These are phyloP conservation scores for Halocynthia aurantium DNA, from an alignment of 23 tunicate species.

Conservation along the genomic window DNA sequence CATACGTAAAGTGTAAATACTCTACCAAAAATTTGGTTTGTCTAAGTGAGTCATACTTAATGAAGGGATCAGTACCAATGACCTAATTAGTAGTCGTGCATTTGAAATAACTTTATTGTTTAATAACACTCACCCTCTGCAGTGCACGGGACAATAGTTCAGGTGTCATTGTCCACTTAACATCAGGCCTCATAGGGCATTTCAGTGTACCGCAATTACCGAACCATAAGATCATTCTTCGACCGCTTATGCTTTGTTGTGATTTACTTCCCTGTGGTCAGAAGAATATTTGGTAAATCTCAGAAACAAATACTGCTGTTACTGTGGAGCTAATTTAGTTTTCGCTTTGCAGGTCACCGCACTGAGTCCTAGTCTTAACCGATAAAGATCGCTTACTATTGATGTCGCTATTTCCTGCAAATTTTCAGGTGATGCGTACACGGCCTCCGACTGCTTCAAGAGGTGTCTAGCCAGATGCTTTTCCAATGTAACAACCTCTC, in stretches of 20 bases:
- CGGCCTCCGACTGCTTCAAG: constrained; percentile 27
- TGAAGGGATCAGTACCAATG: too few species aligned
- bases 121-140: constrained; percentile 16
- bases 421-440: constrained; percentile 78
- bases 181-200: constrained; percentile 32
- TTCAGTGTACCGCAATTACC: constrained; percentile 4
- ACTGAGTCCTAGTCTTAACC: too few species aligned
- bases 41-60: too few species aligned
- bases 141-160: constrained; percentile 30
- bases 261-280: constrained; percentile 10
- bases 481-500: constrained; percentile 47
- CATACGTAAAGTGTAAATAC: too few species aligned
- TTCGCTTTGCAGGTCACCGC: too few species aligned
- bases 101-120: too few species aligned
- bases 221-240: constrained; percentile 46
- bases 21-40: too few species aligned
- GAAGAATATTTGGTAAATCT: too few species aligned
- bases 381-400: neutral
- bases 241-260: constrained; percentile 32
- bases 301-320: too few species aligned
- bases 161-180: constrained; percentile 33
- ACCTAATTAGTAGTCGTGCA: too few species aligned
- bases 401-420: constrained; percentile 33
- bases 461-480: constrained; percentile 27
- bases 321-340: too few species aligned